phyloP scores from a whole-genome alignment of 2,888 invertebrate species.

The Drosophila borborema region DNA sequence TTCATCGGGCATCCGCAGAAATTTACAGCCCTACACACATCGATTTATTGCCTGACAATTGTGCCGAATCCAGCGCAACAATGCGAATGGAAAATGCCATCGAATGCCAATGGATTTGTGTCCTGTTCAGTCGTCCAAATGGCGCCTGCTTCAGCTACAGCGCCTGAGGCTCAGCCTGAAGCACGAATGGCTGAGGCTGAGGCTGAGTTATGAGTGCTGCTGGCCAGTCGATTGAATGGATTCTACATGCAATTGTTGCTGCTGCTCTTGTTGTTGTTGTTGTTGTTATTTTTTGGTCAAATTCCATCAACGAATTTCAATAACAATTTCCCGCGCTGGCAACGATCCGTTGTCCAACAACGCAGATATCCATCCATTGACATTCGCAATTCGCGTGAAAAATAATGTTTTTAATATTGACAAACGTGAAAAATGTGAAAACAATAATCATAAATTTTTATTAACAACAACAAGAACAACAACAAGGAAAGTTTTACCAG shows the following conservation, averaged over 20 bases:
- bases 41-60: constrained; percentile 85
- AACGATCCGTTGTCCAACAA: constrained; percentile 22
- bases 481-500: constrained; percentile 39
- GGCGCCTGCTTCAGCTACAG: constrained; percentile 46
- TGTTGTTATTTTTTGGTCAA: constrained; percentile 45
- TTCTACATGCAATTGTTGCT: constrained; percentile 49
- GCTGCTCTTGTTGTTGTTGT: constrained; percentile 21
- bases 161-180: constrained; percentile 1
- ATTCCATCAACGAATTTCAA: constrained; percentile 82
- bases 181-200: background rate
- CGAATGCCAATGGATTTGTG: constrained; percentile 67
- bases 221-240: constrained; percentile 72
- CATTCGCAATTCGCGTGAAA: constrained; percentile 77
- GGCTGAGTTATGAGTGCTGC: constrained; percentile 74
- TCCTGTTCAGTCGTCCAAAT: constrained; percentile 54
- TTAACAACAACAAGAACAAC: constrained; percentile 68
- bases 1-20: constrained; percentile 79
- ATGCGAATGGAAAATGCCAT: constrained; percentile 56
- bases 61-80: constrained; percentile 72
- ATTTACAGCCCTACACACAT: constrained; percentile 84
- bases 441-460: constrained; percentile 85
- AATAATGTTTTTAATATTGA: constrained; percentile 84
- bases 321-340: constrained; percentile 47
- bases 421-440: constrained; percentile 84
- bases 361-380: constrained; percentile 54